These are phyloP conservation scores for Ostrea denselamellosa DNA, from an alignment of 1,140 invertebrate species.

Conservation along the genomic window DNA sequence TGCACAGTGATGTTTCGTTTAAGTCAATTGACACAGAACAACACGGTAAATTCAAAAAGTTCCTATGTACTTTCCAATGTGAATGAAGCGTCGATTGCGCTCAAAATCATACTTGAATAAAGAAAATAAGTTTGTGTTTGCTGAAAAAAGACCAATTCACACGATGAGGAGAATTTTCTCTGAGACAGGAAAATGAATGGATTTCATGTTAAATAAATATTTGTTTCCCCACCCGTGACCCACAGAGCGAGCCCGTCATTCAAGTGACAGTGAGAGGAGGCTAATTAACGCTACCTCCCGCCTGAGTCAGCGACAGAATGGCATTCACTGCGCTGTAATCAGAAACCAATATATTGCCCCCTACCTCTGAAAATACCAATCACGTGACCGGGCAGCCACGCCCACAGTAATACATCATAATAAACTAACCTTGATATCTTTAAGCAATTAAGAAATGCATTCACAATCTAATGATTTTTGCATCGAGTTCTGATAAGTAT, in stretches of 20 bases:
- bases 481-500: too few relatives aligned
- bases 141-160: slow-evolving; percentile 2
- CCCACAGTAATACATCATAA: neutral
- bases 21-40: neutral
- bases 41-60: neutral
- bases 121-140: slow-evolving; percentile 13
- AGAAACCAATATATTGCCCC: slow-evolving; percentile 17
- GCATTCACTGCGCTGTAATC: neutral
- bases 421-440: neutral
- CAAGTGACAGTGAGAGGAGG: slow-evolving; percentile 29
- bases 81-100: neutral
- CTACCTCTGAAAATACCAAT: neutral
- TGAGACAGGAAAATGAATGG: neutral
- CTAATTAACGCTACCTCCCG: slow-evolving; percentile 28
- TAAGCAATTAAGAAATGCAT: too few relatives aligned
- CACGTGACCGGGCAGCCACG: neutral
- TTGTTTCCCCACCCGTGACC: slow-evolving; percentile 17
- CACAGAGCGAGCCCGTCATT: slow-evolving; percentile 5
- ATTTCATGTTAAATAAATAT: slow-evolving; percentile 27
- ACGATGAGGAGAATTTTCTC: neutral
- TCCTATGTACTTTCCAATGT: neutral
- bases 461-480: too few relatives aligned
- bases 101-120: neutral
- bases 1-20: slow-evolving; percentile 33
- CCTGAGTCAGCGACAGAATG: neutral